Evolutionary conservation across 2,888 invertebrate species (phyloP), one percentile per base, ranked within the genome.

Genomic region (Tyria jacobaeae): DNA sequence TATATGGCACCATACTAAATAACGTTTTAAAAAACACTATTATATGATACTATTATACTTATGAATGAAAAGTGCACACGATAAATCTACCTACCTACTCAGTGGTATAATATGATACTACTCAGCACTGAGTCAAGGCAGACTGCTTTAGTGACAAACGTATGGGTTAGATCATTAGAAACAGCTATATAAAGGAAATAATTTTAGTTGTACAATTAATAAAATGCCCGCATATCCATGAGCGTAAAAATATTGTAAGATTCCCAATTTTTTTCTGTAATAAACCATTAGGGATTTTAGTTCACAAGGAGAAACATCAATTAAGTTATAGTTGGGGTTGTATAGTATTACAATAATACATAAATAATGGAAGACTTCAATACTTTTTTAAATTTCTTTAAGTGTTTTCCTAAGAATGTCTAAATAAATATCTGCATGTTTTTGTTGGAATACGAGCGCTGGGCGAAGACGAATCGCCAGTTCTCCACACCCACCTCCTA

Each of bases 351-450:
- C 3, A 12, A 21, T 44, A 12, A 44, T 44, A 44, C 24, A n/a
- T 12, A 15, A 25, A 25, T 24, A 25, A 4, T 53, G n/a, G 25
- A 39, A 15, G n/a, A 53, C 5, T 53, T 39, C n/a, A 53, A 3
- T 25, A 9, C 3, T 51, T 39, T 53, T 25, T 39, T 44, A 27
- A 3, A 55, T 39, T 58, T 95, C 94, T 72, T 95, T 95, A 44
- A 98, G 89, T 17, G 96, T 95, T 80, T 95, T 94, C 70, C 96
- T 95, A 63, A 99, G 95, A 60, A 94, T 95, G 77, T 98, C 97
- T 75, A 99, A 94, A 87, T 99, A 98, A 73, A 99, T 96, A 80
- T 98, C 96, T 2, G 97, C 98, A 84, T 99, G 99, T 68, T 96
- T 95, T 71, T 96, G 96, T 81, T 96, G 95, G 89, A 99, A 99